phyloP scores from a whole-genome alignment of 2,113 vertebrate genomes.

The Crotalus tigris region DNA sequence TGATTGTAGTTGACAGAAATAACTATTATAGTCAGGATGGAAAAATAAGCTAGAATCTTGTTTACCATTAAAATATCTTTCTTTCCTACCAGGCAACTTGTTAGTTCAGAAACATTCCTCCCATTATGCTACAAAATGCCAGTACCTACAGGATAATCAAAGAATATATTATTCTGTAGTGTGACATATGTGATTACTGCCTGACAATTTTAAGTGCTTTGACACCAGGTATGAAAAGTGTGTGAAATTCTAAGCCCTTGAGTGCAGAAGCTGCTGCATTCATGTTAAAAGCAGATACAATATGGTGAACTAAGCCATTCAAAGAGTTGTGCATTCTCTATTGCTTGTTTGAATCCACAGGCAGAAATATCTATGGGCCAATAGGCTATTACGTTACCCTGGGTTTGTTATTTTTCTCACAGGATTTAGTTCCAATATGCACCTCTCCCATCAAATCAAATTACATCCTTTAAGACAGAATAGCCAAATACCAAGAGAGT shows the following conservation, averaged over 20 bases:
- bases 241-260: constrained; percentile 3
- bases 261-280: background rate
- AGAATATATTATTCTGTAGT: background rate
- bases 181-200: background rate
- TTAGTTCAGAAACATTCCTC: background rate
- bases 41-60: background rate
- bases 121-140: background rate
- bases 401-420: background rate
- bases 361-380: background rate
- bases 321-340: background rate
- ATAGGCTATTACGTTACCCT: background rate
- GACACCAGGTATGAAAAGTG: constrained; percentile 10
- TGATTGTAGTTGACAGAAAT: background rate
- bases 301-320: background rate
- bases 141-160: background rate
- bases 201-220: background rate
- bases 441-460: background rate
- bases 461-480: background rate
- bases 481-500: background rate
- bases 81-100: background rate
- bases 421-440: background rate
- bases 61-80: background rate
- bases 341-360: background rate
- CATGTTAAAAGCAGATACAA: background rate
- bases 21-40: background rate